phyloP scores from a whole-genome alignment of 2,888 invertebrate genomes.

The Zaprionus obscuricornis region DNA sequence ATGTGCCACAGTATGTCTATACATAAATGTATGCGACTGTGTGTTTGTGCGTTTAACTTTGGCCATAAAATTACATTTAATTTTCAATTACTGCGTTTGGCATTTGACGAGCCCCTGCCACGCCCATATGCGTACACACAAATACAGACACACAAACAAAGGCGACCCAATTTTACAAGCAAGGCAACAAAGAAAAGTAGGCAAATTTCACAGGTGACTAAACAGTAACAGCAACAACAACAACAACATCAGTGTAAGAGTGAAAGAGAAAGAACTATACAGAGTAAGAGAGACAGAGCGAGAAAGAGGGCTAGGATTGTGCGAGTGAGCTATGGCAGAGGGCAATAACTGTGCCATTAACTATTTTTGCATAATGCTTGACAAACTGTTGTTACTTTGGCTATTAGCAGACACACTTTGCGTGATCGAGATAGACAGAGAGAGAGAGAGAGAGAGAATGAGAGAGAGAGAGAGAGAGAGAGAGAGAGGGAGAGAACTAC shows the following conservation, averaged over 20 bases:
- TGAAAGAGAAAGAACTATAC: no score
- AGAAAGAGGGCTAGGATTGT: no score
- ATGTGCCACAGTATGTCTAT: conserved; percentile 1
- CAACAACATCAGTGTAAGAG: neutral
- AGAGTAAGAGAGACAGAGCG: no score
- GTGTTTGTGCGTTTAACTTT: conserved; percentile 60
- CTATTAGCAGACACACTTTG: conserved; percentile 58
- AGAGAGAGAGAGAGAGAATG: no score
- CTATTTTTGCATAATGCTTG: conserved; percentile 38
- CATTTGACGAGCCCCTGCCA: conserved; percentile 37
- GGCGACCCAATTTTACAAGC: conserved; percentile 34
- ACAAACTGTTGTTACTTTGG: conserved; percentile 57
- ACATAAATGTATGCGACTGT: conserved; percentile 7
- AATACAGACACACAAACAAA: neutral
- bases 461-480: no score
- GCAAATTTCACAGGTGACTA: conserved; percentile 28
- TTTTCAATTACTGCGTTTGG: conserved; percentile 69
- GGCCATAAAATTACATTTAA: conserved; percentile 73
- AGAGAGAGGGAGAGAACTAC: neutral
- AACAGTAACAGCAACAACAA: conserved; percentile 8
- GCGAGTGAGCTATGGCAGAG: no score
- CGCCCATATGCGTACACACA: conserved; percentile 8
- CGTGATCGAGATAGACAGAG: no score
- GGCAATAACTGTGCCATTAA: conserved; percentile 40
- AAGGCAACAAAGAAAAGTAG: conserved; percentile 19